Percentiles rank a stretch among this genome's conserved stretches.
Evolutionary conservation across 2,888 invertebrate species (phyloP).

Genomic region (Perithous albicinctus): DNA sequence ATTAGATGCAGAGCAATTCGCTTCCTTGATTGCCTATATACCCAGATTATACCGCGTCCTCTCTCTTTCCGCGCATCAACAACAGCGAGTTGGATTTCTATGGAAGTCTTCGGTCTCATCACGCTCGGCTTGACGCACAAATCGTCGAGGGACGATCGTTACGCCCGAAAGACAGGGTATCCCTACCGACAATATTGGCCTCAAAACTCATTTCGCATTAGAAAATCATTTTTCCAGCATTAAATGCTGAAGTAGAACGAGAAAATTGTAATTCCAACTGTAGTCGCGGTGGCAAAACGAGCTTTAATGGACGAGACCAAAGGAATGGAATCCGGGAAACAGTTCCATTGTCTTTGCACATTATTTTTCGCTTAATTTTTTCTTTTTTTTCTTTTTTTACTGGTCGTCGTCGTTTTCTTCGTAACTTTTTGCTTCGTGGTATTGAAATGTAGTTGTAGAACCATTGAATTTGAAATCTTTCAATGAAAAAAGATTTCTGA

Average conservation of each 20-base stretch:
- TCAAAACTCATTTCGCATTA: conserved; percentile 3
- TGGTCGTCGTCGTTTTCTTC: no score
- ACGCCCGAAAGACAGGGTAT: conserved; percentile 26
- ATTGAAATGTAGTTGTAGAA: no score
- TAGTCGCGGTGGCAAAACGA: background rate
- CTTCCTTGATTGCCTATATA: conserved; percentile 5
- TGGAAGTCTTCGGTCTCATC: conserved; percentile 18
- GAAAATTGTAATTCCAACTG: background rate
- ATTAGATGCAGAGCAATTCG: conserved; percentile 18
- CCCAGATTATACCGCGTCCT: background rate
- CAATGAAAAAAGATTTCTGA: no score
- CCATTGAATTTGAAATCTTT: no score
- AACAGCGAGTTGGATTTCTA: conserved; percentile 5
- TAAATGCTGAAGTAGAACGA: background rate
- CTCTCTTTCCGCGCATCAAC: background rate
- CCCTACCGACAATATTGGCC: no score
- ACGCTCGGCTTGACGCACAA: conserved; percentile 44
- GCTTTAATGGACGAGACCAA: conserved; percentile 26
- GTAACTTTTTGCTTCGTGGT: no score
- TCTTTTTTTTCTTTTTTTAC: no score
- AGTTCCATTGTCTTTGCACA: background rate
- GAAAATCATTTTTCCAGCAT: conserved; percentile 20
- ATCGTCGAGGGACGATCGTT: conserved; percentile 27
- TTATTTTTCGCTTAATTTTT: no score
- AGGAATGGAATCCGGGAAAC: conserved; percentile 6